Percentiles rank a stretch among this genome's conserved stretches.
Evolutionary conservation across 2,113 vertebrate genomes (phyloP).

Genomic region (Misgurnus anguillicaudatus): DNA sequence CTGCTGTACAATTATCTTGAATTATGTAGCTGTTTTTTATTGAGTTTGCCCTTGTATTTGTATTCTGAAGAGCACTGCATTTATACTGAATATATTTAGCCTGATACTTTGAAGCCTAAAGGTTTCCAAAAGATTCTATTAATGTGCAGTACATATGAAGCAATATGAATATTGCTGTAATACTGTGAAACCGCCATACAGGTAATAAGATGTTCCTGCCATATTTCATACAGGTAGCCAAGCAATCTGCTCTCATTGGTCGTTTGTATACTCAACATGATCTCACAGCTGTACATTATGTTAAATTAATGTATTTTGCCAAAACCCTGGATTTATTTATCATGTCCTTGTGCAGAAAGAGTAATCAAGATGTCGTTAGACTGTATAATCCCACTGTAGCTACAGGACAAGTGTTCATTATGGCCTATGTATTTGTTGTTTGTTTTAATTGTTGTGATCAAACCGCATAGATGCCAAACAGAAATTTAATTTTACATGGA

Average conservation of each 20-base stretch:
- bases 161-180: slow-evolving; percentile 60
- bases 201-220: slow-evolving; percentile 36
- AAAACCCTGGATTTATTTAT: slow-evolving; percentile 4
- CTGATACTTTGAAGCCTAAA: slow-evolving; percentile 15
- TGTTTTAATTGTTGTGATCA: slow-evolving; percentile 23
- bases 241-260: slow-evolving; percentile 37
- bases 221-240: slow-evolving; percentile 37
- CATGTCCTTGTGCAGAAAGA: slow-evolving; percentile 22
- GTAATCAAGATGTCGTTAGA: background rate
- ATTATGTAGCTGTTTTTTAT: slow-evolving; percentile 45
- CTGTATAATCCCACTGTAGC: slow-evolving; percentile 19
- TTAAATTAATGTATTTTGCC: slow-evolving; percentile 20
- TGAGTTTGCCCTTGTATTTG: slow-evolving; percentile 40
- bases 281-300: background rate
- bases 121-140: slow-evolving; percentile 39
- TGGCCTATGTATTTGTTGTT: slow-evolving; percentile 31
- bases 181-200: slow-evolving; percentile 57
- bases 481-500: slow-evolving; percentile 17
- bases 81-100: slow-evolving; percentile 31
- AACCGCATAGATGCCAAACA: background rate
- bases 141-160: slow-evolving; percentile 54
- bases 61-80: slow-evolving; percentile 43
- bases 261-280: slow-evolving; percentile 1
- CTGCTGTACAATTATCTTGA: background rate
- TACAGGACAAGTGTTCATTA: slow-evolving; percentile 6